Evolutionary conservation across 2,797 vertebrate species (phyloP).

Genomic region (Sitta carolinensis): DNA sequence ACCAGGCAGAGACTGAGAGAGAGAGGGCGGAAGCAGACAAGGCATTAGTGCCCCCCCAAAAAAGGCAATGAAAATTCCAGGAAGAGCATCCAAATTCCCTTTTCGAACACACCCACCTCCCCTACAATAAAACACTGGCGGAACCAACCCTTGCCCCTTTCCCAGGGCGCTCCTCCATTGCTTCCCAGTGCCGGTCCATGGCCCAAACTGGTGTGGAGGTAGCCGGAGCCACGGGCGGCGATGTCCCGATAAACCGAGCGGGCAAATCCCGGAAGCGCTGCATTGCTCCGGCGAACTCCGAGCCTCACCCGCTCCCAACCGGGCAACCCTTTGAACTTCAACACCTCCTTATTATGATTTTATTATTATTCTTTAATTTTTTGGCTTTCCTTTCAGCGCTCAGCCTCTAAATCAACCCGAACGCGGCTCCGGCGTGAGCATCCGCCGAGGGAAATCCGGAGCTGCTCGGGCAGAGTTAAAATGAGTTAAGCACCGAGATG

Average conservation of each 20-base stretch:
- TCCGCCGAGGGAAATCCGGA: slow-evolving; percentile 59
- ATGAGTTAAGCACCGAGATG: slow-evolving; percentile 48
- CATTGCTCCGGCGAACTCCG: neutral
- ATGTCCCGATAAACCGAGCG: neutral
- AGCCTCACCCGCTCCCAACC: no score
- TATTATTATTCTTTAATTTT: neutral
- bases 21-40: neutral
- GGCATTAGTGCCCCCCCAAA: neutral
- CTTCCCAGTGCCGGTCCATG: neutral
- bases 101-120: neutral
- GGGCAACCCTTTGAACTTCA: slow-evolving; percentile 13
- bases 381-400: neutral
- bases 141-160: no score
- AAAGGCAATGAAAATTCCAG: neutral
- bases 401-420: slow-evolving; percentile 41
- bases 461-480: slow-evolving; percentile 59
- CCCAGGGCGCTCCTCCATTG: neutral
- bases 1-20: neutral
- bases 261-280: neutral
- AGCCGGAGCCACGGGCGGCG: neutral
- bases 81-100: neutral
- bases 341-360: slow-evolving; percentile 31
- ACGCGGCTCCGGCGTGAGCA: neutral
- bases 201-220: neutral
- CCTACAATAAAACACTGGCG: neutral